Base-by-base conservation (phyloP, 2,797 vertebrate genomes). In the Platyrinchus mystaceus region DNA sequence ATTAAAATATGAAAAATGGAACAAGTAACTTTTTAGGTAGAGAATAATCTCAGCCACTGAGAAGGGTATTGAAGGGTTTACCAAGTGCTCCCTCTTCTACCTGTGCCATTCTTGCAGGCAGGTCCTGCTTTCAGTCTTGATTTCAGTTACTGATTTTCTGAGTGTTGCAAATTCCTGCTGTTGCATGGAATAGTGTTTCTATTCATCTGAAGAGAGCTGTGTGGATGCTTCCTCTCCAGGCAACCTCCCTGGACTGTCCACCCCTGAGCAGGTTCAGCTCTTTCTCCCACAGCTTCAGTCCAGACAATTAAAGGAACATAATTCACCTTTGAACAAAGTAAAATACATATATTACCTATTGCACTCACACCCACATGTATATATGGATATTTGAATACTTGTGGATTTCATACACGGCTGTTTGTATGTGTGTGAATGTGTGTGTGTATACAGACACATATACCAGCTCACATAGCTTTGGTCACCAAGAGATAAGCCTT, bases 31-130 rank as follows among this genome's bases (percentile, higher is more conserved):
- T 91, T 71, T 69, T 22, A 64, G 41, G 41, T 9, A 58, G 32
- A 62, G 20, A 64, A 87, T 67, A 43, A 73, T 27, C 28, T 60
- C 37, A 74, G 59, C 18, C 23, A 41, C 24, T 49, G 18, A 49
- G 49, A 87, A 89, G 32, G 6, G 3, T 36, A 68, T 24, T 39
- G 43, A 67, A 63, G 9, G 16, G 3, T 68, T 78, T 44, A 26
- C 43, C n/a, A n/a, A 64, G 28, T 0, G 0, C 27, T 75, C 7
- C 5, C 23, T 30, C 26, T 34, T 68, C 46, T 73, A 11, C 30
- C 13, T 5, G 2, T n/a, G 21, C 21, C 60, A 7, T n/a, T n/a
- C 37, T 64, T n/a, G 32, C 30, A 68, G n/a, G 20, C 28, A 84
- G 11, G 12, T 41, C 26, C 37, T 37, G 16, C 50, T 78, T 90